Base-by-base conservation (phyloP, 1,140 invertebrate species). In the Dolichoris vasculosae region DNA sequence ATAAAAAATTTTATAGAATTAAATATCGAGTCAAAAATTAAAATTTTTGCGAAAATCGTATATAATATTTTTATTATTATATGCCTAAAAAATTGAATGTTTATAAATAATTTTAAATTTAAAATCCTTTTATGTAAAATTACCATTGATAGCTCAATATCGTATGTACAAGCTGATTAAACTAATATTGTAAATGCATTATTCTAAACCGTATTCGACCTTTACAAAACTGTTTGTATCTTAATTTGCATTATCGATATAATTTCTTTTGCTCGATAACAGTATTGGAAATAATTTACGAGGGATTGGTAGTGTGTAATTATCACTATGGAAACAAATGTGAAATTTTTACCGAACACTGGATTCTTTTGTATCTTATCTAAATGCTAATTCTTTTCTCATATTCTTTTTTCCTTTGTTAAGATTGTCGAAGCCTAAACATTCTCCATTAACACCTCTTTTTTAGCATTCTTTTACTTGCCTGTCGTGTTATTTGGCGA, bases 351-450 rank as follows among this genome's bases (percentile, higher is more conserved):
- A 48, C 11, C 43, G 46, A 26, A 75, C 23, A 46, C 40, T 75
- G 9, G 23, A 43, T 26, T 13, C 43, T 30, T 59, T 51, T 59
- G 40, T 43, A 15, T 69, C 35, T 81, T 67, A 80, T 80, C 78
- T 40, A 26, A 71, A 71, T 15, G 69, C 69, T n/a, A 17, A 17
- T 23, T 26, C 76, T 26, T 55, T 17, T 67, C 43, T n/a, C 46
- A 79, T 90, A 88, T 89, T 90, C 87, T 88, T 71, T 78, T n/a
- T 30, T 48, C 85, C 82, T 76, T 85, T 71, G 82, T 63, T 51
- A 23, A 38, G 85, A 30, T 86, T 85, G 82, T 88, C 83, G 85
- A 85, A 88, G 85, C 82, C 84, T 77, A 87, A 88, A 87, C 73
- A 79, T 67, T 87, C 84, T 86, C 82, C 86, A 87, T 87, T 87